Evolutionary conservation across 1,140 invertebrate genomes (phyloP), one percentile per base, ranked within the genome.

Genomic region (Macrosteles quadrilineatus): DNA sequence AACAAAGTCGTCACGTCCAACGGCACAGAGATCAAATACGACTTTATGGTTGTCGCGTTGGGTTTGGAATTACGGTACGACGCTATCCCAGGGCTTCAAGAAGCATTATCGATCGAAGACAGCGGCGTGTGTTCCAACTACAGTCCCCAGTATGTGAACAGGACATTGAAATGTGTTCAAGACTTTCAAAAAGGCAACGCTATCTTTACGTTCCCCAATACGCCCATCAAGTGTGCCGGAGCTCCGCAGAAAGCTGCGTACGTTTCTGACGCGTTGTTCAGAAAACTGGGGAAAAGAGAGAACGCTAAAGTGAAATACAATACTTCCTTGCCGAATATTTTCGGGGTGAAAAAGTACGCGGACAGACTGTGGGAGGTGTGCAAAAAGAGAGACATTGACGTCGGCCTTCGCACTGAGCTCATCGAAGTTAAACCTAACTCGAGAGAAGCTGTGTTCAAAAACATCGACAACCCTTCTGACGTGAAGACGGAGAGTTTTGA

Each of bases 161-260:
- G 92, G 75, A 96, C 95, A 0, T 95, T 85, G 77, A 72, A 84
- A 23, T 87, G 87, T 66, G 79, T 99, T 9, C 80, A 90, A 78
- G 84, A 83, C 11, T 91, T 96, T 50, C 81, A 88, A 68, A 80
- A 82, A 19, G 97, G 97, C 1, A 92, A 93, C 78, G 95, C 91
- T 0, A 83, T 98, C 69, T 99, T 98, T 78, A 98, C 96, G 0
- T 97, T 91, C 80, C 97, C 97, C 6, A 88, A 91, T 77, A 89
- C 90, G 0, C 90, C 93, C 0, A 90, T 99, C 36, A 99, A 99
- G 83, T 99, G 98, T 85, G 93, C 96, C 1, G 98, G 98, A 2
- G 98, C 98, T 2, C 96, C 97, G 6, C 97, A 98, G 82, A 99
- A 99, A 83, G 96, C 98, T 69, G 89, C 89, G 73, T 99, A 98